Base-by-base conservation (phyloP, 2,797 vertebrate species). In the Paguma larvata region DNA sequence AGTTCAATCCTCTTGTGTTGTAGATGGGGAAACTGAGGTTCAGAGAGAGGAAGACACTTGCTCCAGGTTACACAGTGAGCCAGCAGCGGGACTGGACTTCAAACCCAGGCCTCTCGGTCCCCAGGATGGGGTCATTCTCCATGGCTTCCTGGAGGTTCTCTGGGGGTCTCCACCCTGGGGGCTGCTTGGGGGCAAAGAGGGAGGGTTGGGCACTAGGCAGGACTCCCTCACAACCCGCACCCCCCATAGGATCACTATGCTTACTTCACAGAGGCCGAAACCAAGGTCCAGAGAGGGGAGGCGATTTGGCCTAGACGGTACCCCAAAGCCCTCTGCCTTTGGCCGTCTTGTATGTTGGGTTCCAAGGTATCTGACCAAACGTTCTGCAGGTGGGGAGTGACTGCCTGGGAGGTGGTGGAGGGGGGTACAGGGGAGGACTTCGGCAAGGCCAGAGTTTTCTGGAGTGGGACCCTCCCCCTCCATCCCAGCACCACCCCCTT, bases 21-120 rank as follows among this genome's bases (percentile, higher is more conserved):
- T 53, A 19, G 23, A 7, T 38, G 90, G 44, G 78, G 65, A 94
- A 94, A 90, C n/a, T 70, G 84, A 95, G 79, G 27, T 30, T 23
- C 70, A 16, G 65, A 90, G 32, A 15, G 5, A 41, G 21, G 13
- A 75, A 83, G 70, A 78, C 34, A 19, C 10, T 65, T 18, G 12
- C 12, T 68, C 16, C 19, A n/a, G 38, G 65, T 73, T 72, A 79
- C 13, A 68, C 8, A 15, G 48, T 1, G 0, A 91, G 65, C 34
- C 51, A 27, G 56, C 12, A n/a, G 34, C 78, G 34, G 44, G 27
- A 32, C 23, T 56, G 73, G n/a, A 67, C 62, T 68, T 80, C 12
- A 68, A 21, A 48, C 38, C 3, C 6, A 65, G 56, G 41, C 32
- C 62, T 75, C 73, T 65, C 63, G 82, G 30, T 25, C 15, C 32